Evolutionary conservation across 2,888 invertebrate species (phyloP).

Genomic region (Apotomis betuletana): DNA sequence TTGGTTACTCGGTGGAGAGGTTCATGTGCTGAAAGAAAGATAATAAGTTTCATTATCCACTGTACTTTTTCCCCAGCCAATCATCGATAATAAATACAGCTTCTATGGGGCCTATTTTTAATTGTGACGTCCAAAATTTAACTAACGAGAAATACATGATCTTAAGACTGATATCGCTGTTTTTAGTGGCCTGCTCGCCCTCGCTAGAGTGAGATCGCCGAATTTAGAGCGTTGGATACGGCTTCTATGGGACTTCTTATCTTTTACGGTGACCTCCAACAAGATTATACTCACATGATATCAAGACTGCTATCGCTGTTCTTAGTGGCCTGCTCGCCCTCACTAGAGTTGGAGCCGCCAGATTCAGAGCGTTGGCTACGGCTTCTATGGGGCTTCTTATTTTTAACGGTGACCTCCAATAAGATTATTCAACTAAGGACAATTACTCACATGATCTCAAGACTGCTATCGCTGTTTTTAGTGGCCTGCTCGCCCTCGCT

Average conservation of each 20-base stretch:
- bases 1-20: constrained; percentile 26
- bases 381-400: constrained; percentile 64
- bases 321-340: constrained; percentile 89
- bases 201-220: constrained; percentile 87
- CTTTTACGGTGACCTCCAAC: too few species aligned
- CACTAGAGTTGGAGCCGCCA: constrained; percentile 87
- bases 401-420: too few species aligned
- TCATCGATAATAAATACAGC: constrained; percentile 55
- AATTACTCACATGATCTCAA: constrained; percentile 68
- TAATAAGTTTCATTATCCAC: neutral
- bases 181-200: constrained; percentile 89
- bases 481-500: constrained; percentile 89
- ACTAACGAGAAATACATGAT: constrained; percentile 73
- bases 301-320: constrained; percentile 85
- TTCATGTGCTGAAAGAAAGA: constrained; percentile 65
- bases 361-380: constrained; percentile 85
- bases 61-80: too few species aligned
- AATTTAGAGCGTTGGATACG: constrained; percentile 85
- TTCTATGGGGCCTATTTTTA: constrained; percentile 61
- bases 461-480: constrained; percentile 89
- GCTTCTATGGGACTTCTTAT: constrained; percentile 64
- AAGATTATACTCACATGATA: constrained; percentile 1
- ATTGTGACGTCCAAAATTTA: too few species aligned
- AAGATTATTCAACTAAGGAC: too few species aligned
- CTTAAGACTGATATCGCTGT: constrained; percentile 89